phyloP scores from a whole-genome alignment of 2,113 vertebrate genomes.

The Anas platyrhynchos region DNA sequence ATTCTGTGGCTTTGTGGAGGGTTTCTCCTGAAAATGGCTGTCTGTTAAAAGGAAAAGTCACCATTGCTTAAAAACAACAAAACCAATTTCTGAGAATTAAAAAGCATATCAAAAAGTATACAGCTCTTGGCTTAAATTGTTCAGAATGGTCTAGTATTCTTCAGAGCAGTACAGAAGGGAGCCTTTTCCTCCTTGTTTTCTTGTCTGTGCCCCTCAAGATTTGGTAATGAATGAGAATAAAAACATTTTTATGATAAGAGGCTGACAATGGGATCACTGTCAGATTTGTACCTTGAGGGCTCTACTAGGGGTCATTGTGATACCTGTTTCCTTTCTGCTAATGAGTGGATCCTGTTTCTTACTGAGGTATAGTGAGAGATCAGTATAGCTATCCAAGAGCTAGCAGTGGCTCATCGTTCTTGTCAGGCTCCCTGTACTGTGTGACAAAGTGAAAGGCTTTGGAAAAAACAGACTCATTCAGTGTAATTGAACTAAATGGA shows the following conservation, averaged over 20 bases:
- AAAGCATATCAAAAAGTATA: background rate
- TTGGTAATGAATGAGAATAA: constrained; percentile 25
- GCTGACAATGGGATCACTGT: constrained; percentile 42
- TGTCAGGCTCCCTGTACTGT: constrained; percentile 12
- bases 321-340: constrained; percentile 37
- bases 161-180: background rate
- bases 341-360: constrained; percentile 40
- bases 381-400: constrained; percentile 24
- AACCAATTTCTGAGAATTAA: background rate
- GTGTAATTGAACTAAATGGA: constrained; percentile 67
- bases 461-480: constrained; percentile 57
- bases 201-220: background rate
- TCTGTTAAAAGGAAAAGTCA: background rate
- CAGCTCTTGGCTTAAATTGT: constrained; percentile 6
- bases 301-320: constrained; percentile 30
- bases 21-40: background rate
- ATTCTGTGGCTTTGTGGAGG: background rate
- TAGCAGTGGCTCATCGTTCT: constrained; percentile 42
- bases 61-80: background rate
- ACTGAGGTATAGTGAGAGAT: constrained; percentile 16
- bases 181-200: constrained; percentile 18
- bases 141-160: background rate
- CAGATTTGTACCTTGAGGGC: constrained; percentile 1
- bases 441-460: constrained; percentile 61
- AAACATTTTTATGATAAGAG: constrained; percentile 25